Conservation (phyloP, 2,888 invertebrate species). For the Pecten maximus region DNA sequence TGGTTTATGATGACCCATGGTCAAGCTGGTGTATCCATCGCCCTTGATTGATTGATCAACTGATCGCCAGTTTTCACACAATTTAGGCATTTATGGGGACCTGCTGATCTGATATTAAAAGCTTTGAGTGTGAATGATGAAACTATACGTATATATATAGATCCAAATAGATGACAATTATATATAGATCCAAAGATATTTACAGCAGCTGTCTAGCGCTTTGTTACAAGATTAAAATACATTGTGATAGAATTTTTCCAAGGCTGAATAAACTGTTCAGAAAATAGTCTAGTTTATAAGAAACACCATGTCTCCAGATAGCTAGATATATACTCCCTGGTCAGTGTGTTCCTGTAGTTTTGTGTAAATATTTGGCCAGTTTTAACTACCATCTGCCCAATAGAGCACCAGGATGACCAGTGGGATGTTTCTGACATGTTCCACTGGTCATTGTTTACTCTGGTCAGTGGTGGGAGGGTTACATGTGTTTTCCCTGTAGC, state of each 20-base stretch:
- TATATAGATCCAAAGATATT: too few relatives aligned
- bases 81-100: not conserved
- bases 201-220: too few relatives aligned
- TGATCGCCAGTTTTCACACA: not conserved
- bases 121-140: not conserved
- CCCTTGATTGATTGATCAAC: not conserved
- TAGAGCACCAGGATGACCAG: not conserved
- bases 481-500: not conserved
- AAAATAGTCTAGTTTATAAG: not conserved
- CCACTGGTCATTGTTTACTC: not conserved
- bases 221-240: too few relatives aligned
- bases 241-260: not conserved
- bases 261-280: not conserved
- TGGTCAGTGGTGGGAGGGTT: not conserved
- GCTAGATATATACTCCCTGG: not conserved
- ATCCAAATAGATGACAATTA: too few relatives aligned
- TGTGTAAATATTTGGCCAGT: not conserved
- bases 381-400: not conserved
- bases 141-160: too few relatives aligned
- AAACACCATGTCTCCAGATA: too few relatives aligned
- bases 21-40: not conserved
- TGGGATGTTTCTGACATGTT: not conserved
- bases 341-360: not conserved
- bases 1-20: constrained; percentile 18
- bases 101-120: not conserved